Evolutionary conservation across 2,888 invertebrate species (phyloP), one percentile per base, ranked within the genome.

Genomic region (Aspidiotus destructor): DNA sequence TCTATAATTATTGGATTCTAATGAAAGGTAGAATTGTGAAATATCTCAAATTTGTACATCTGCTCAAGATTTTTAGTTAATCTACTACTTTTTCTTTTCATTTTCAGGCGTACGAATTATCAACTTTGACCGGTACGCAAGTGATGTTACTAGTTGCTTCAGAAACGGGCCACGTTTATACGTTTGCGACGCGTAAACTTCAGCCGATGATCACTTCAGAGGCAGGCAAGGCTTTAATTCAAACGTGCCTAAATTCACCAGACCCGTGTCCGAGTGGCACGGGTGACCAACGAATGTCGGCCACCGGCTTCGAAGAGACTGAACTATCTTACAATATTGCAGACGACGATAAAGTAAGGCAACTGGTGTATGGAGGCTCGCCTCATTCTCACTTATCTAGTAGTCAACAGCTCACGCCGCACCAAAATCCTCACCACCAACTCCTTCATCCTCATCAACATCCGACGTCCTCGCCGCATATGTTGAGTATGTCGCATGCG

Each of bases 191-290:
- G 74, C 86, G 96, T 74, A 96, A 96, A 79, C 84, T 99, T 68
- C 96, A 97, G 80, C 99, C 99, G 73, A 99, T 99, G 97, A 98
- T 99, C 79, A 97, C 96, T 61, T 96, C 96, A 74, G 91, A 92
- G 78, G 89, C 91, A 70, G 98, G 98, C 74, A 98, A 99, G 80
- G 90, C 95, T 73, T 83, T 99, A 74, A 99, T 99, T 76, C 98
- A 99, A 82, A 97, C 96, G 74, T 99, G 99, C 80, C 86, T 99
- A 72, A 97, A 97, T 80, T 93, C 95, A 62, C 97, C 96, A 60
- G 96, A 96, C 80, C 93, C 92, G 71, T 76, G 76, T 55, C 74
- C 78, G 16, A 75, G 76, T 11, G 78, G 77, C 41, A 71, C 89
- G 86, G 73, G 83, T 77, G 95, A 96, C 81, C 96, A 96, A 80